Base-by-base conservation (phyloP, 1,140 invertebrate species). In the Brachionus sp. region DNA sequence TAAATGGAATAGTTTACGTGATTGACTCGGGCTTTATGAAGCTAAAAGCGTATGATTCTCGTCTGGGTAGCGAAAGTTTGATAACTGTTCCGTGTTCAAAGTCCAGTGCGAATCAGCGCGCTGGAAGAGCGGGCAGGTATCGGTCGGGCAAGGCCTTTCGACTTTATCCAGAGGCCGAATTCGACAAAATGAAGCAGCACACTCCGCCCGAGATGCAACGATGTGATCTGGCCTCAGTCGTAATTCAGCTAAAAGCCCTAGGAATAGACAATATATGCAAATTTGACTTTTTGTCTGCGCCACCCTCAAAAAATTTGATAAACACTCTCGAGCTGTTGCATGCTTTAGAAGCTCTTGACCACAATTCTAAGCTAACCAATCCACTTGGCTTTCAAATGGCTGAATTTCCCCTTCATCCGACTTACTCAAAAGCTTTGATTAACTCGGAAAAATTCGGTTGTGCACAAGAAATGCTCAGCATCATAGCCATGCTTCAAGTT, bases 11-110 rank as follows among this genome's bases (percentile, higher is more conserved):
- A 85, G 92, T 93, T 84, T 97, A 96, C 82, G 86, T 98, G 64
- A 92, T 98, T 75, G 97, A 99, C 88, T 93, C 94, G 89, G 97
- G 97, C 1, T 99, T 96, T 90, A 94, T 96, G n/a, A 99, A 98
- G 90, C 88, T 97, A 70, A 93, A 94, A 37, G 96, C 94, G 90
- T 97, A 93, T 87, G 95, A 97, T 86, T 91, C 93, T 0, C 91
- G 92, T 35, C 93, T 94, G 13, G 93, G 93, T 86, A 33, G 75
- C 86, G 95, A 98, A 87, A 93, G 92, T 73, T 88, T 99, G 2
- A 91, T 95, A 9, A 91, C 94, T 3, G 92, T 95, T 44, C 93
- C 95, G 0, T 91, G 95, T 12, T 95, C 95, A 2, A 92, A 93
- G 90, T 94, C 95, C 7, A 95, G 95, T 12, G 96, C 96, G 0